Base-by-base conservation (phyloP, 2,888 invertebrate species). In the Drosophila hamatofila region DNA sequence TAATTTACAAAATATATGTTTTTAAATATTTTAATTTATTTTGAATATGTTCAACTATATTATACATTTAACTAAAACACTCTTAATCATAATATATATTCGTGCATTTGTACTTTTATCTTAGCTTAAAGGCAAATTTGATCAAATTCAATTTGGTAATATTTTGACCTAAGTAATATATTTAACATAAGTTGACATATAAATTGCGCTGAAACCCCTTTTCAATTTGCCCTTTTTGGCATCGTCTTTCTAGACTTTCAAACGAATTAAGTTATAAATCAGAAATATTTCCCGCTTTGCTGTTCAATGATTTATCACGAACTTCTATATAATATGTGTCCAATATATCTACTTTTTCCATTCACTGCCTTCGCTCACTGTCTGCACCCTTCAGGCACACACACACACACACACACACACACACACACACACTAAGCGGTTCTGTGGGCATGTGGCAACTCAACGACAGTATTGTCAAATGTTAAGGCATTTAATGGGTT, bases 261-360 rank as follows among this genome's bases (percentile, higher is more conserved):
- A 23, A 11, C 3, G 27, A 25, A 39, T 55, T 8, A 55, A 39
- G 37, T 39, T 39, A 27, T 46, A 49, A 49, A 52, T 51, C 37
- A 51, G 33, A 27, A 18, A 51, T 55, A 39, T 37, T 35, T 58
- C 16, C 51, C 35, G 25, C 18, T 25, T 37, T 39, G 27, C 16
- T 51, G 52, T n/a, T 59, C 37, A 52, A 27, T 18, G 35, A 52
- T 42, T 44, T 67, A 54, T 68, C 56, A 48, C 18, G n/a, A 39
- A 25, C 46, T 41, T 39, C 25, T 54, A 9, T 48, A 68, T 42
- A 33, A 49, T 21, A 30, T 33, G 33, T 49, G 49, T 49, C 49
- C 49, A 33, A 49, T 67, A 27, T 25, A 54, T 54, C 54, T 30
- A 27, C 23, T 39, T 46, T 44, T 46, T 46, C 46, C 39, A n/a